phyloP scores from a whole-genome alignment of 2,888 invertebrate species.

The Drosophila atripex region DNA sequence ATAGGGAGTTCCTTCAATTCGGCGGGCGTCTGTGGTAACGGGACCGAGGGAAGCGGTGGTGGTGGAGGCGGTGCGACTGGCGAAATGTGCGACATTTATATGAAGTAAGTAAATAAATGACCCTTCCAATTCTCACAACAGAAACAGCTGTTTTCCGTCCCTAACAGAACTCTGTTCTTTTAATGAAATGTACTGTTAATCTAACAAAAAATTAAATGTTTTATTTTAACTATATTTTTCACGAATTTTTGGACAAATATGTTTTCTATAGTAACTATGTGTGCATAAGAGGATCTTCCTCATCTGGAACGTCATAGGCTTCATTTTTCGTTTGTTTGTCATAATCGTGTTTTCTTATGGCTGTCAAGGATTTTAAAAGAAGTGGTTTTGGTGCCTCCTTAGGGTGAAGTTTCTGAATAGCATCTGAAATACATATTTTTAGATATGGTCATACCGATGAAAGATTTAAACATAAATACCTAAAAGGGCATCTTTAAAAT shows the following conservation, averaged over 20 bases:
- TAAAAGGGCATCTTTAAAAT: neutral
- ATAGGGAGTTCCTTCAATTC: neutral
- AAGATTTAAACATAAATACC: neutral
- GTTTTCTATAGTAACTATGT: neutral
- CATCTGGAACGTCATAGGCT: neutral
- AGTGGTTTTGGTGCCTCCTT: neutral
- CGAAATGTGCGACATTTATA: conserved; percentile 39
- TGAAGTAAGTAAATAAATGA: conserved; percentile 10
- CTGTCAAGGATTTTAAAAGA: neutral
- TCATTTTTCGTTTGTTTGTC: neutral
- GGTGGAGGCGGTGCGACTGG: conserved; percentile 43
- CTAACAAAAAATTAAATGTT: neutral
- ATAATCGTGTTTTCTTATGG: neutral
- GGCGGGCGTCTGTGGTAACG: neutral
- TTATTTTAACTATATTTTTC: neutral
- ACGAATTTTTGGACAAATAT: too few species aligned
- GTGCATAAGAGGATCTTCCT: neutral
- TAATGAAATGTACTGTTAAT: neutral
- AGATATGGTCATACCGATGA: too few species aligned
- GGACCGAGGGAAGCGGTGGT: conserved; percentile 9
- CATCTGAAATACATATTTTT: neutral
- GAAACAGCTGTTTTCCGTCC: conserved; percentile 26
- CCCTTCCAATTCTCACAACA: conserved; percentile 6
- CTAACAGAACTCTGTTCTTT: conserved; percentile 6
- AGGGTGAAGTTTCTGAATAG: neutral